Conservation (phyloP, 2,113 vertebrate genomes). For the Burhinus oedicnemus region DNA sequence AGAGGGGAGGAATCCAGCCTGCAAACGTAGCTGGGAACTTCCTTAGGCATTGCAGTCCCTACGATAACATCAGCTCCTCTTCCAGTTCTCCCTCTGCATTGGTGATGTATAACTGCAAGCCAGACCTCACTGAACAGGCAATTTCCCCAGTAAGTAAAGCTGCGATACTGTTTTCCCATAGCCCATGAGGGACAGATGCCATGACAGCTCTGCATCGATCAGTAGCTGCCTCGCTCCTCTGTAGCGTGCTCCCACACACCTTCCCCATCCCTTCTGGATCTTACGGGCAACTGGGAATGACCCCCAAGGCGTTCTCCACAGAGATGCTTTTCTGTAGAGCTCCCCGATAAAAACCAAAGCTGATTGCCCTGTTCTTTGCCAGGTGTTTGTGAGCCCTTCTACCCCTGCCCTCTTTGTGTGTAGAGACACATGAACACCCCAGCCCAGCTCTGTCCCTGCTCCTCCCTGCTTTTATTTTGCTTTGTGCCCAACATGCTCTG, state of each 20-base stretch:
- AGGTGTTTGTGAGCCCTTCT: background rate
- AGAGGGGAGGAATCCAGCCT: background rate
- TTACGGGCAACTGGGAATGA: background rate
- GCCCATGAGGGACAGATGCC: background rate
- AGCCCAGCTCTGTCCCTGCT: background rate
- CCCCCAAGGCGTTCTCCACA: background rate
- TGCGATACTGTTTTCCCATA: background rate
- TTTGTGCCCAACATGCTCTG: background rate
- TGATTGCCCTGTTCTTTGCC: background rate
- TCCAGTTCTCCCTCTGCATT: background rate
- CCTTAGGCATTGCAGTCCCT: background rate
- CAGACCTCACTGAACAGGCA: background rate
- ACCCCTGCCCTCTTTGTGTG: background rate
- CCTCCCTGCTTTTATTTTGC: background rate
- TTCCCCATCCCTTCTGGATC: background rate
- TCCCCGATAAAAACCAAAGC: background rate
- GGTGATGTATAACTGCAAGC: background rate
- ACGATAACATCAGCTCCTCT: background rate
- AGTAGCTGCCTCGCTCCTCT: background rate
- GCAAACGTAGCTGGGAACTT: background rate
- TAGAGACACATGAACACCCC: background rate
- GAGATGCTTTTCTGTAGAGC: background rate
- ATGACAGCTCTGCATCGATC: background rate
- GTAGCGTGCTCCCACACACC: background rate
- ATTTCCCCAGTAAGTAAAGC: background rate